phyloP scores from a whole-genome alignment of 2,797 vertebrate genomes.

The Channa striata region DNA sequence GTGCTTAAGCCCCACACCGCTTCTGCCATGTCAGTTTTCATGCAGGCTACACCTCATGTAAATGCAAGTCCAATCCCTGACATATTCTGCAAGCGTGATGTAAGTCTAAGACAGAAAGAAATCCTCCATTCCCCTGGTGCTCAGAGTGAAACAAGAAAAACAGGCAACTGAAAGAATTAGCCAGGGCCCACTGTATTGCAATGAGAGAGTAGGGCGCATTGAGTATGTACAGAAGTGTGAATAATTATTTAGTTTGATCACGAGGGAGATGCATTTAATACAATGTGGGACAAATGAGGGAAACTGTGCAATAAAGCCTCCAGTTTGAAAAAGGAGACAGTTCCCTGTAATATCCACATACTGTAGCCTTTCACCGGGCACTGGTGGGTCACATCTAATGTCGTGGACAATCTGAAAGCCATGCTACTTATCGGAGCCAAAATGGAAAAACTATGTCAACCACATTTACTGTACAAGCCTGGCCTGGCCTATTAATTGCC shows the following conservation, averaged over 20 bases:
- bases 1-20: constrained; percentile 27
- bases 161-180: constrained; percentile 29
- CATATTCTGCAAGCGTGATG: constrained; percentile 74
- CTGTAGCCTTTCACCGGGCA: constrained; percentile 25
- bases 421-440: constrained; percentile 26
- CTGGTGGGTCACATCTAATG: constrained; percentile 23
- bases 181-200: constrained; percentile 22
- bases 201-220: constrained; percentile 46
- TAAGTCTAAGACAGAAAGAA: constrained; percentile 68
- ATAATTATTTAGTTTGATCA: constrained; percentile 39
- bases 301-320: constrained; percentile 19
- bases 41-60: constrained; percentile 36
- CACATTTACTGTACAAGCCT: constrained; percentile 35
- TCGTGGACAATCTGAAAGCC: constrained; percentile 31
- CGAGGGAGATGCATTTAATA: constrained; percentile 6
- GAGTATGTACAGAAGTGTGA: constrained; percentile 17
- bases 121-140: constrained; percentile 51
- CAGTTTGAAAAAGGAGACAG: constrained; percentile 7
- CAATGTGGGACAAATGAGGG: neutral
- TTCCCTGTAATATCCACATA: constrained; percentile 27
- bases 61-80: constrained; percentile 58
- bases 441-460: constrained; percentile 41
- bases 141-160: constrained; percentile 41
- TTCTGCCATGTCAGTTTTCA: constrained; percentile 57
- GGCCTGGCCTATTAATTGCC: constrained; percentile 49